These are phyloP conservation scores for Loripinus fragilis DNA, from an alignment of 2,888 invertebrate species.

Conservation along the genomic window DNA sequence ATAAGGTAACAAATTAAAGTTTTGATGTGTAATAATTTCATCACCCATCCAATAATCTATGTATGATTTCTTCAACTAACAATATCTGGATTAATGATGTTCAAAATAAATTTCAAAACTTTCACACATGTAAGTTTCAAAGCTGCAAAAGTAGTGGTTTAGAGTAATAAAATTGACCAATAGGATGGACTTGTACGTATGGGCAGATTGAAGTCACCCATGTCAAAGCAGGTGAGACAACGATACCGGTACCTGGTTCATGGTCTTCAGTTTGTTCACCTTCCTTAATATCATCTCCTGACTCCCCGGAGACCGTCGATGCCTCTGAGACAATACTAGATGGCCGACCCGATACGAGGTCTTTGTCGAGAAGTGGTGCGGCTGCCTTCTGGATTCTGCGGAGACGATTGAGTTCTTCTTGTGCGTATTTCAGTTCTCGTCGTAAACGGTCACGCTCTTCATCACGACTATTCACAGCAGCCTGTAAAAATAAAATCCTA, in stretches of 20 bases:
- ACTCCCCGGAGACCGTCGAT: conserved; percentile 64
- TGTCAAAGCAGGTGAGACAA: too few relatives aligned
- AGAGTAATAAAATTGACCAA: too few relatives aligned
- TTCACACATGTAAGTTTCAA: too few relatives aligned
- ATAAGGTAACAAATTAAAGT: too few relatives aligned
- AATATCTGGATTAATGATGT: too few relatives aligned
- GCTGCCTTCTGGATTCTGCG: conserved; percentile 65
- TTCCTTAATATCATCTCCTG: conserved; percentile 50
- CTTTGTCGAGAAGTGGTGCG: conserved; percentile 30
- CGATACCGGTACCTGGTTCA: conserved; percentile 56
- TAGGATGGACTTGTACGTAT: too few relatives aligned
- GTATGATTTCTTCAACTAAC: too few relatives aligned
- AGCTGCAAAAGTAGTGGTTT: too few relatives aligned
- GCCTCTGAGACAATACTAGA: conserved; percentile 66
- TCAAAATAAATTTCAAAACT: too few relatives aligned
- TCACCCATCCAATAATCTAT: too few relatives aligned
- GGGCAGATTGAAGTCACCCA: too few relatives aligned
- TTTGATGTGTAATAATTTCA: too few relatives aligned
- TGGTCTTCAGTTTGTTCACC: conserved; percentile 52
- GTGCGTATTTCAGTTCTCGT: conserved; percentile 88
- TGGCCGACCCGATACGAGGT: conserved; percentile 56
- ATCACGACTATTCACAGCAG: conserved; percentile 89
- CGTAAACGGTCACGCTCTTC: conserved; percentile 90
- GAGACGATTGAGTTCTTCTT: conserved; percentile 86
- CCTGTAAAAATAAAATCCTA: conserved; percentile 86